Percentiles rank a stretch among this genome's conserved stretches.
Conservation (phyloP, 2,888 invertebrate genomes). For the Lasius platythorax region DNA sequence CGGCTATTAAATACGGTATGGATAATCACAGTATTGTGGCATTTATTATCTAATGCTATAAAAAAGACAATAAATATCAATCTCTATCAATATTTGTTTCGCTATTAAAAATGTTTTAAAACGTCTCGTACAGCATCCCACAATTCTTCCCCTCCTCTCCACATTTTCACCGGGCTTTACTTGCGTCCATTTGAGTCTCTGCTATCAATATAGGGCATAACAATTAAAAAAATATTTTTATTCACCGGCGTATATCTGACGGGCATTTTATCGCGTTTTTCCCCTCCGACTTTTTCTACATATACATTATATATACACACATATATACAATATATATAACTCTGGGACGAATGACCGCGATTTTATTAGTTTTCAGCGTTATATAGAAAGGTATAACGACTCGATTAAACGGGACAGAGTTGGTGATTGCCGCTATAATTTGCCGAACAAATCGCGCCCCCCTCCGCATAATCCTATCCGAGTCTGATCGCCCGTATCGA, state of each 20-base stretch:
- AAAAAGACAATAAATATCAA: slow-evolving; percentile 32
- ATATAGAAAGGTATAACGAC: slow-evolving; percentile 75
- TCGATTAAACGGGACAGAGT: slow-evolving; percentile 76
- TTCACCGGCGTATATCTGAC: slow-evolving; percentile 52
- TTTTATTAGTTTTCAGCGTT: slow-evolving; percentile 76
- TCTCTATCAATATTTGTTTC: slow-evolving; percentile 22
- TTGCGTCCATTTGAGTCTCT: slow-evolving; percentile 43
- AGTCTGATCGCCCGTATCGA: slow-evolving; percentile 70
- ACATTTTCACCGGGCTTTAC: not conserved
- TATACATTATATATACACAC: not conserved
- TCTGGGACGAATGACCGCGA: slow-evolving; percentile 68
- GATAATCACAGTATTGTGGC: not conserved
- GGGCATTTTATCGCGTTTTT: slow-evolving; percentile 63
- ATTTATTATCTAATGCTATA: not conserved
- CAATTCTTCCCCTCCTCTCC: not conserved
- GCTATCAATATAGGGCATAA: slow-evolving; percentile 33
- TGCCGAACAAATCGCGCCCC: slow-evolving; percentile 75
- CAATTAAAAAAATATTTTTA: slow-evolving; percentile 72
- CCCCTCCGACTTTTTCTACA: slow-evolving; percentile 14
- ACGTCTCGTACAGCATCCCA: not conserved
- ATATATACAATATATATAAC: slow-evolving; percentile 57
- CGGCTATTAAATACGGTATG: not conserved
- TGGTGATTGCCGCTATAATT: slow-evolving; percentile 77
- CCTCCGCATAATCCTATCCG: slow-evolving; percentile 70
- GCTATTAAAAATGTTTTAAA: slow-evolving; percentile 22